Evolutionary conservation across 2,797 vertebrate genomes (phyloP).

Genomic region (Schizothorax lantsangensis): DNA sequence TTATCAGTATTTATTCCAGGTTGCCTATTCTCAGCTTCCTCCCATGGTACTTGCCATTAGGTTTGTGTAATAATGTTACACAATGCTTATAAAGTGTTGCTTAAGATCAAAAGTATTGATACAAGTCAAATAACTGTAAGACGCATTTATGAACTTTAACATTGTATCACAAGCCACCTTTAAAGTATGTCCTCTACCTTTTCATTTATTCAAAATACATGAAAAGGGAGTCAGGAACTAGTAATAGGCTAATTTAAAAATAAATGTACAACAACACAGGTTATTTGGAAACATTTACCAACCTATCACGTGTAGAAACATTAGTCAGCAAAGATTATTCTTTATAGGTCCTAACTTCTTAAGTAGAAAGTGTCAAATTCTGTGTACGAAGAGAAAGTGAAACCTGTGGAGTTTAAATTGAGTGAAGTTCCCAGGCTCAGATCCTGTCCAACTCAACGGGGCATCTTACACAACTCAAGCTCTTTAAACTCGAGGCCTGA

Average conservation of each 20-base stretch:
- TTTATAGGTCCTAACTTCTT: neutral
- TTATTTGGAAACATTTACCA: neutral
- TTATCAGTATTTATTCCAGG: too few species aligned
- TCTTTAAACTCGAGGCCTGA: constrained; percentile 20
- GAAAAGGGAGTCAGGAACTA: neutral
- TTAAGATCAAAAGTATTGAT: neutral
- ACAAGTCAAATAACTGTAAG: neutral
- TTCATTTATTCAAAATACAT: neutral
- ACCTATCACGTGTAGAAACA: neutral
- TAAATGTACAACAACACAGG: neutral
- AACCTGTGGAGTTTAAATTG: neutral
- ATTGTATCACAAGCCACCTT: neutral
- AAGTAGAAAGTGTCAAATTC: neutral
- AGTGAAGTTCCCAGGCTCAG: constrained; percentile 20
- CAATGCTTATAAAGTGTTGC: neutral
- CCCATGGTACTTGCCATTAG: neutral
- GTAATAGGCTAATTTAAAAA: neutral
- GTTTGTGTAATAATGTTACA: neutral
- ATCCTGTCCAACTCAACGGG: constrained; percentile 86
- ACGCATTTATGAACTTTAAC: neutral
- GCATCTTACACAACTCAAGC: neutral
- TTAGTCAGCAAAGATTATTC: neutral
- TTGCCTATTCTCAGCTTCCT: neutral
- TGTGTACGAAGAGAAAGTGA: neutral
- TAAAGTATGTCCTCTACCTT: neutral